phyloP scores from a whole-genome alignment of 2,113 vertebrate species.

The Oncorhynchus keta region DNA sequence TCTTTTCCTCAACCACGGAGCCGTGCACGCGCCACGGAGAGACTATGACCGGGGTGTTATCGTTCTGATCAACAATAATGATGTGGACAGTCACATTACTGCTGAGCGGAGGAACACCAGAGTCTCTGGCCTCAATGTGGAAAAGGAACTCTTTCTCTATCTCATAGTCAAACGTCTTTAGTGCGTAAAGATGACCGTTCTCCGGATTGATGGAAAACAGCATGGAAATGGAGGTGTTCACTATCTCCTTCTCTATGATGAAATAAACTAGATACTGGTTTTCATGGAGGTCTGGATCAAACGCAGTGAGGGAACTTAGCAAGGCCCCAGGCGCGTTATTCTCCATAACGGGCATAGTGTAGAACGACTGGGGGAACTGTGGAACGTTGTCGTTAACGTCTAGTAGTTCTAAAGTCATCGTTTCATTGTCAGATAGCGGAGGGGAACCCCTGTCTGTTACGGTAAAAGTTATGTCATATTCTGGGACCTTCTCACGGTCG shows the following conservation, averaged over 20 bases:
- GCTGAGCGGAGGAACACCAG: conserved; percentile 69
- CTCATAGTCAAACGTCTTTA: conserved; percentile 66
- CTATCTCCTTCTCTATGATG: conserved; percentile 53
- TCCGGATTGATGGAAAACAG: conserved; percentile 64
- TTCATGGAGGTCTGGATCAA: conserved; percentile 61
- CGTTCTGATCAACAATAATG: conserved; percentile 77
- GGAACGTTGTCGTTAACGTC: conserved; percentile 62
- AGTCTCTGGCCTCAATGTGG: conserved; percentile 75
- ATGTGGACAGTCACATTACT: conserved; percentile 73
- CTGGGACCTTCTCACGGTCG: too few relatives aligned
- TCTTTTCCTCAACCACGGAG: conserved; percentile 61
- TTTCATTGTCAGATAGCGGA: conserved; percentile 54
- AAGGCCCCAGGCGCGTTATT: conserved; percentile 60
- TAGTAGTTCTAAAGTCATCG: conserved; percentile 50
- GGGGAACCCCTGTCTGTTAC: too few relatives aligned
- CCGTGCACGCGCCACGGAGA: conserved; percentile 73
- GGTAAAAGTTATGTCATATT: too few relatives aligned
- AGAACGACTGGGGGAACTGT: conserved; percentile 52
- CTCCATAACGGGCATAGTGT: conserved; percentile 54
- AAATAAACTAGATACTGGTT: conserved; percentile 63
- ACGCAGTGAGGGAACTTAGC: conserved; percentile 58
- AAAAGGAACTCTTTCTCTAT: conserved; percentile 78
- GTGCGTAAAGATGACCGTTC: conserved; percentile 62
- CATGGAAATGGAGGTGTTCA: conserved; percentile 56
- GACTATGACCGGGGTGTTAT: conserved; percentile 73